Percentiles rank a stretch among this genome's conserved stretches.
Conservation (phyloP, 1,140 invertebrate genomes). For the Phthorimaea operculella region DNA sequence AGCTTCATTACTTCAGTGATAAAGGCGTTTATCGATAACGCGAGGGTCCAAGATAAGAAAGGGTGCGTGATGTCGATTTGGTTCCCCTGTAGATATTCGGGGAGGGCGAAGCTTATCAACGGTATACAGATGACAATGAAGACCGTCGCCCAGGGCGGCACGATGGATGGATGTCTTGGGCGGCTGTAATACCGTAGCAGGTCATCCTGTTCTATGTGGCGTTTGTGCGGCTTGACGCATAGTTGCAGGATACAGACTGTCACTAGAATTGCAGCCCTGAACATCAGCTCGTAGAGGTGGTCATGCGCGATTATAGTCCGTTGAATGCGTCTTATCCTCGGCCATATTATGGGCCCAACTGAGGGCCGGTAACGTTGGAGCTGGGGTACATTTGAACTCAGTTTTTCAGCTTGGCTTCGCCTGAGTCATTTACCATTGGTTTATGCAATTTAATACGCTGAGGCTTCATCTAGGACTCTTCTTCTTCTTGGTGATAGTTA, state of each 20-base stretch:
- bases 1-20: slow-evolving; percentile 81
- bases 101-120: slow-evolving; percentile 65
- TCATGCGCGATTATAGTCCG: background rate
- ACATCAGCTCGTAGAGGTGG: background rate
- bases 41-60: slow-evolving; percentile 66
- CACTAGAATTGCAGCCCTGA: slow-evolving; percentile 15
- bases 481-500: too few species aligned
- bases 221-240: slow-evolving; percentile 71
- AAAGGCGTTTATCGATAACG: slow-evolving; percentile 75
- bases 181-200: slow-evolving; percentile 79
- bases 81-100: slow-evolving; percentile 40
- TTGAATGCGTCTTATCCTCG: background rate
- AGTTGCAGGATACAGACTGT: slow-evolving; percentile 19
- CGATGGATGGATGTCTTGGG: slow-evolving; percentile 74
- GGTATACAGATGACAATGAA: slow-evolving; percentile 72
- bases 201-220: slow-evolving; percentile 80
- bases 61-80: slow-evolving; percentile 24
- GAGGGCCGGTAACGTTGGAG: background rate
- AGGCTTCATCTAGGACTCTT: too few species aligned
- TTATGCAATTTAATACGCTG: too few species aligned
- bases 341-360: background rate
- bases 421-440: too few species aligned
- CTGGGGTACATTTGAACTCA: background rate
- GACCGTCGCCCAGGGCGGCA: slow-evolving; percentile 73
- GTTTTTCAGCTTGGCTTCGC: too few species aligned